Base-by-base conservation (phyloP, 2,797 vertebrate genomes). In the Parambassis ranga region DNA sequence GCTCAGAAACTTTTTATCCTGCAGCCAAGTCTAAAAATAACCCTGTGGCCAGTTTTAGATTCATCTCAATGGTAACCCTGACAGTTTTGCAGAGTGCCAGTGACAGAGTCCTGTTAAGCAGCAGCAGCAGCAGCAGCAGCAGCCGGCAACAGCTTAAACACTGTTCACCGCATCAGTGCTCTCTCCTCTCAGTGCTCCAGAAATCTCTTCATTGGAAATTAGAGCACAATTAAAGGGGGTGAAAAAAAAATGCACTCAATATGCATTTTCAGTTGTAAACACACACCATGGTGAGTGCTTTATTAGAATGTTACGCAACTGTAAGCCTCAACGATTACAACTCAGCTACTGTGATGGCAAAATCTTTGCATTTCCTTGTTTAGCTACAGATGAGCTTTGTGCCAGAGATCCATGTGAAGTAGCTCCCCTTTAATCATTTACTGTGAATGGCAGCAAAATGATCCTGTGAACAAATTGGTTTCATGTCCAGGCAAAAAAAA, bases 11-110 rank as follows among this genome's bases (percentile, higher is more conserved):
- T 88, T 92, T 91, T 84, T 89, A 88, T 90, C 90, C 90, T 83
- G 79, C 77, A 84, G 90, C 90, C 88, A 92, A 83, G 82, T 89
- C 90, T 92, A 92, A 91, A 92, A 93, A 93, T 92, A 93, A 79
- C 83, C 88, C 84, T 32, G 76, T 86, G 87, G 87, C 83, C 89
- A 87, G 69, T 91, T 91, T 88, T 85, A 89, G 87, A 90, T 87
- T 84, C 80, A 85, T 89, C 85, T 92, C 84, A 86, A 85, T 82
- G 74, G 84, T 87, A 89, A 88, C 82, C 76, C 89, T 89, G 87
- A 92, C 88, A 88, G 76, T 87, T 89, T 83, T 77, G 84, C 89
- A 84, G 86, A 84, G 81, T 83, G 81, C 71, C 67, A 84, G 73
- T 88, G 87, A 89, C 88, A 86, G 71, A 87, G 77, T 72, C 77